Percentiles rank a stretch among this genome's conserved stretches.
These are phyloP conservation scores for Microctenopoma steveboyesi DNA, from an alignment of 2,797 vertebrate species.

Conservation along the genomic window DNA sequence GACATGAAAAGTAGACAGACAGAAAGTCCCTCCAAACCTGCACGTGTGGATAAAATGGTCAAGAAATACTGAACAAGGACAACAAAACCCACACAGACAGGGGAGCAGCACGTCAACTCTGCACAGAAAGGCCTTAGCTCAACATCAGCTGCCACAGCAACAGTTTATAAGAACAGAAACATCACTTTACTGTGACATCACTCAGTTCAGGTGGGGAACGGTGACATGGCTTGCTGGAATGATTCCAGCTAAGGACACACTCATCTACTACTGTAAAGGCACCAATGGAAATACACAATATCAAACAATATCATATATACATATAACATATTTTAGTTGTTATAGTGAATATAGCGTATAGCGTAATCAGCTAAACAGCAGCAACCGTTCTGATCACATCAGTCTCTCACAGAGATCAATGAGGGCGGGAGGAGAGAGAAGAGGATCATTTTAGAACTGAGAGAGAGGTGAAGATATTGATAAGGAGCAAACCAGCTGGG, in stretches of 20 bases:
- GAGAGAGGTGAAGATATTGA: conserved; percentile 73
- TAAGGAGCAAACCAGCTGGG: conserved; percentile 58
- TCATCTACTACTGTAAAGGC: neutral
- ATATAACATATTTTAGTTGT: neutral
- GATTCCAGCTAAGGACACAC: neutral
- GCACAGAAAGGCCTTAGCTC: neutral
- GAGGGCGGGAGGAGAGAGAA: conserved; percentile 52
- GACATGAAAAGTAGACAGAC: neutral
- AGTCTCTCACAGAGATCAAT: conserved; percentile 65
- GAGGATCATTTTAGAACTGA: conserved; percentile 71
- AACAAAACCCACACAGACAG: neutral
- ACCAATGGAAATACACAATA: neutral
- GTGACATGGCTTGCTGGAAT: neutral
- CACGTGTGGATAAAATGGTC: neutral
- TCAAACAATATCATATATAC: no score
- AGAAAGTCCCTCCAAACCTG: neutral
- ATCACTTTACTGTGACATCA: neutral
- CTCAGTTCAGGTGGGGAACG: neutral
- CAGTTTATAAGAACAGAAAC: neutral
- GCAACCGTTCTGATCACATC: conserved; percentile 42
- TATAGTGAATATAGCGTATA: neutral
- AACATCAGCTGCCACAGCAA: neutral
- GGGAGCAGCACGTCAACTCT: no score
- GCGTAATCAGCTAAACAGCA: conserved; percentile 11
- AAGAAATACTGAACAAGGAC: neutral